Conservation (phyloP, 2,888 invertebrate genomes). For the Hemistola chrysoprasaria region DNA sequence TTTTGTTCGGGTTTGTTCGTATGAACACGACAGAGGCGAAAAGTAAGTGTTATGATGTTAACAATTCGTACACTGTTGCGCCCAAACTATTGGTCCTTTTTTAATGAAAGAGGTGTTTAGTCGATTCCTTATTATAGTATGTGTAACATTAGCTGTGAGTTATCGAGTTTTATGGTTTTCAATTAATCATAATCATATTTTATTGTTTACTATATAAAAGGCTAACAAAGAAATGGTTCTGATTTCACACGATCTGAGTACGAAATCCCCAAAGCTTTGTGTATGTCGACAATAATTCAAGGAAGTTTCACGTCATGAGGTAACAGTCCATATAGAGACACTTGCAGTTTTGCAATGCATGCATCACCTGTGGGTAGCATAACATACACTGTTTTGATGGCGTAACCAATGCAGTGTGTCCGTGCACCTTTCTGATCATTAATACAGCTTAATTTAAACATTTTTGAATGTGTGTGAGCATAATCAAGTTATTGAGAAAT, state of each 20-base stretch:
- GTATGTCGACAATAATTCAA: conserved; percentile 10
- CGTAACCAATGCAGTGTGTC: conserved; percentile 5
- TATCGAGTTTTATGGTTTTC: no score
- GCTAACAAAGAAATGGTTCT: no score
- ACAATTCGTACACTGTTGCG: no score
- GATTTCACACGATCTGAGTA: no score
- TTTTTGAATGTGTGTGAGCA: not conserved
- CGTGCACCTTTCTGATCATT: not conserved
- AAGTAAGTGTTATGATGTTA: no score
- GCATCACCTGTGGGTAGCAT: conserved; percentile 36
- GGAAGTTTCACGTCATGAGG: conserved; percentile 24
- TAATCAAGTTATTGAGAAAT: not conserved
- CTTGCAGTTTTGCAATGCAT: conserved; percentile 41
- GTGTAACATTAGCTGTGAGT: no score
- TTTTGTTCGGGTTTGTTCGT: no score
- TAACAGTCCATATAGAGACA: conserved; percentile 41
- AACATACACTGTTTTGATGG: conserved; percentile 3
- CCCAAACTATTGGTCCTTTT: no score
- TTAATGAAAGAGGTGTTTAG: no score
- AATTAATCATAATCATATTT: no score
- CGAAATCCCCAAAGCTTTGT: not conserved
- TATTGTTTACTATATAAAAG: not conserved
- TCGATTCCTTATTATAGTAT: no score
- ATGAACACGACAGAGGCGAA: no score
- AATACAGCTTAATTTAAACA: conserved; percentile 1